phyloP scores from a whole-genome alignment of 2,113 vertebrate genomes.

The Plecotus auritus region DNA sequence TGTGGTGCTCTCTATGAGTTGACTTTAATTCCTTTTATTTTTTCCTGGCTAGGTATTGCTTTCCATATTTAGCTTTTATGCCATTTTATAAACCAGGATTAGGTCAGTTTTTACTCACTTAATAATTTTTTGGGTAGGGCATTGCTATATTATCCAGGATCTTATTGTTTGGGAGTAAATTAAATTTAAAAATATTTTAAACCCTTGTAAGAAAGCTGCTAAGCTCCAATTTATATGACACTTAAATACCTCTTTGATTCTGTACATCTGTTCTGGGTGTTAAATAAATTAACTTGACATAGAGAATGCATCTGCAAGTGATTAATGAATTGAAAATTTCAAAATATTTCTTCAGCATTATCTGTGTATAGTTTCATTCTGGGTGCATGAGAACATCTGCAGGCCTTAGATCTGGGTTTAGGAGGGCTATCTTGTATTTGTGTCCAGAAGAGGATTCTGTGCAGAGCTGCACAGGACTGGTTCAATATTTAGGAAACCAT shows the following conservation, averaged over 20 bases:
- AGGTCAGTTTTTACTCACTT: background rate
- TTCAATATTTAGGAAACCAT: background rate
- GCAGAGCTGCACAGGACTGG: rapidly evolving
- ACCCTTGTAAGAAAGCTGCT: background rate
- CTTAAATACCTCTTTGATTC: background rate
- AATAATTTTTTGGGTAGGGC: background rate
- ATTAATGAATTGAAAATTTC: background rate
- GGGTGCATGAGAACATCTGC: background rate
- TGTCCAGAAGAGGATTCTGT: background rate
- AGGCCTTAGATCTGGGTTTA: background rate
- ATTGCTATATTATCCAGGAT: background rate
- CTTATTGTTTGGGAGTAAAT: background rate
- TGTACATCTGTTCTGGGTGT: background rate
- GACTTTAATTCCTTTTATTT: background rate
- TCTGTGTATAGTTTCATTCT: background rate
- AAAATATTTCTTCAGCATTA: background rate
- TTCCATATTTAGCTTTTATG: background rate
- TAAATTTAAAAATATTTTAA: background rate
- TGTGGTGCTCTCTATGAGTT: background rate
- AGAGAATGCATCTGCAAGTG: background rate
- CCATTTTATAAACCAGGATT: background rate
- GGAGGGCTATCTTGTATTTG: background rate
- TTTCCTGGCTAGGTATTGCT: background rate
- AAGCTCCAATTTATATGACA: background rate
- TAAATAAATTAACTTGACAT: background rate